These are phyloP conservation scores for Meles meles DNA, from an alignment of 2,113 vertebrate genomes.

Conservation along the genomic window DNA sequence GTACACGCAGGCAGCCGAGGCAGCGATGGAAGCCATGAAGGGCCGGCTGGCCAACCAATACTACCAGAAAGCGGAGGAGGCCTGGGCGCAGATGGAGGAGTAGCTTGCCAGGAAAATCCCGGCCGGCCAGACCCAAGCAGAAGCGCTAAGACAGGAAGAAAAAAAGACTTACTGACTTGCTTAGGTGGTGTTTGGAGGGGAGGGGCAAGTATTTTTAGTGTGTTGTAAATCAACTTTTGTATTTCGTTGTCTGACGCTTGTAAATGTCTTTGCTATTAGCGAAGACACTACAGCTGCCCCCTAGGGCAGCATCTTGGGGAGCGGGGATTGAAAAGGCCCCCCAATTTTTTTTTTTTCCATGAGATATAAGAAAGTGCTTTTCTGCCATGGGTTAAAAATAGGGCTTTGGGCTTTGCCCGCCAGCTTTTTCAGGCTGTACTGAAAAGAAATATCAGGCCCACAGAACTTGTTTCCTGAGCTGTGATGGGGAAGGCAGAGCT, in stretches of 20 bases:
- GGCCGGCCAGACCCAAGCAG: background rate
- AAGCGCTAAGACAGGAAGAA: background rate
- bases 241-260: constrained; percentile 61
- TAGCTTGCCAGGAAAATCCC: constrained; percentile 42
- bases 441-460: background rate
- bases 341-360: background rate
- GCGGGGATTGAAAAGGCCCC: background rate
- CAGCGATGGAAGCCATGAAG: constrained; percentile 96
- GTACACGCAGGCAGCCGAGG: constrained; percentile 95
- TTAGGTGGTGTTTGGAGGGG: background rate
- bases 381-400: background rate
- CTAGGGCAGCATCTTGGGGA: background rate
- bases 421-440: background rate
- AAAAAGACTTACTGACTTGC: constrained; percentile 40
- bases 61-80: constrained; percentile 96
- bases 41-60: constrained; percentile 95
- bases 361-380: background rate
- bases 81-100: constrained; percentile 94
- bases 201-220: constrained; percentile 64
- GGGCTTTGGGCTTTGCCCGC: background rate
- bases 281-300: background rate
- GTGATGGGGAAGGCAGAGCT: fast-evolving
- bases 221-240: constrained; percentile 56
- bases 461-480: background rate
- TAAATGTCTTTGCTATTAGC: constrained; percentile 45